Conservation (phyloP, 2,113 vertebrate species). For the Ramphastos sulfuratus region DNA sequence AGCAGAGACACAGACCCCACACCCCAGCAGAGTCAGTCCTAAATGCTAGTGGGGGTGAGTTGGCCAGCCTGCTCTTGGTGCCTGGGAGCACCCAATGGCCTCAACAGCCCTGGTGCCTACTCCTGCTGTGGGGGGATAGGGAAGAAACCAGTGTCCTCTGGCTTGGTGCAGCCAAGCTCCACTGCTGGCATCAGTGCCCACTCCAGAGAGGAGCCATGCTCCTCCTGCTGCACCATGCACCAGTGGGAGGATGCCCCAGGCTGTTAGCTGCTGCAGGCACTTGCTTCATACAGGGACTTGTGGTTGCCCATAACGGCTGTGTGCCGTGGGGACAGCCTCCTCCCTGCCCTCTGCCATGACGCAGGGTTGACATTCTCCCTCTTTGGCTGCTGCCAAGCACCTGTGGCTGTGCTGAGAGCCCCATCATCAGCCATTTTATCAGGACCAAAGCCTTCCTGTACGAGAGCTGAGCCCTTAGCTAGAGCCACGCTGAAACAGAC, state of each 20-base stretch:
- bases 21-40: accelerated
- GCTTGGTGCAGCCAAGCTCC: neutral
- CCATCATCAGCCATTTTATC: accelerated
- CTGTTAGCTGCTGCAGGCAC: neutral
- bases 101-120: neutral
- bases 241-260: accelerated
- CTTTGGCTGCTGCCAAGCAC: neutral
- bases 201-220: accelerated
- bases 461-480: accelerated
- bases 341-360: neutral
- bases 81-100: accelerated
- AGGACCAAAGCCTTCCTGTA: accelerated
- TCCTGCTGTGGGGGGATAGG: accelerated
- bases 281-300: neutral
- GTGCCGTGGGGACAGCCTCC: neutral
- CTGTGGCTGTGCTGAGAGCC: neutral
- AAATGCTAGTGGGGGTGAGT: neutral
- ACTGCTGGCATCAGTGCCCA: accelerated
- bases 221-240: neutral
- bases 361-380: neutral
- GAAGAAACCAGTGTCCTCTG: accelerated
- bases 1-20: neutral
- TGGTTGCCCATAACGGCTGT: accelerated
- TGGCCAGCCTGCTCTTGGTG: neutral
- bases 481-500: accelerated